Base-by-base conservation (phyloP, 2,888 invertebrate species). In the Cordylochernes scorpioides region DNA sequence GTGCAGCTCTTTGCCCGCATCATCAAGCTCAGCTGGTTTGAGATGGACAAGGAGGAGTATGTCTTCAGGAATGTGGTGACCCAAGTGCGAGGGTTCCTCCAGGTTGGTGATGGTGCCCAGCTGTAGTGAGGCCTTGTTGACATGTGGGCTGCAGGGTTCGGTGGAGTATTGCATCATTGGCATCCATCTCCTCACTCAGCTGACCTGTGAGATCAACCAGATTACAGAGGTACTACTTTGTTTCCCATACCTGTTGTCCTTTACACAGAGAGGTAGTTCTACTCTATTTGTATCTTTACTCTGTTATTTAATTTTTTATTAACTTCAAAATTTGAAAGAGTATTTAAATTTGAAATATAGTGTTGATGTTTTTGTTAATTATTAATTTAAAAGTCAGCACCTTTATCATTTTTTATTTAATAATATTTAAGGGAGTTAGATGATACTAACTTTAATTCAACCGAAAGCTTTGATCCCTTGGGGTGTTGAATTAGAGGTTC, bases 21-120 rank as follows among this genome's bases (percentile, higher is more conserved):
- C 49, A 88, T 91, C 14, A 97, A 97, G 55, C 64, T 86, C 40
- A 88, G 94, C 28, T 97, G 94, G 94, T 86, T 86, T 54, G 91
- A 97, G 54, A 63, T 65, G 38, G 71, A 72, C 42, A 78, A 82
- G 36, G 51, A 58, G 25, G 46, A 49, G 17, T 72, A 65, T 46
- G 72, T 84, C 18, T 91, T 91, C 54, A 68, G 86, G 46, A 82
- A 80, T 56, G 77, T 91, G 31, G 72, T 91, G 44, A 67, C 63
- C 39, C 86, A 91, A 56, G 69, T 91, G 36, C 68, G 77, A 31
- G 78, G 72, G 49, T 88, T 88, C 53, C 60, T 91, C 31, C 78
- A 84, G 68, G 86, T 84, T 55, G 54, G 54, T 42, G n/a, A 25
- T 14, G 10, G 25, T 25, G 6, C n/a, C 8, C n/a, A n/a, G n/a